A percentile compares a stretch with the other conserved stretches of the same genome.
Conservation (phyloP, 2,797 vertebrate species). For the Oreochromis grahami region DNA sequence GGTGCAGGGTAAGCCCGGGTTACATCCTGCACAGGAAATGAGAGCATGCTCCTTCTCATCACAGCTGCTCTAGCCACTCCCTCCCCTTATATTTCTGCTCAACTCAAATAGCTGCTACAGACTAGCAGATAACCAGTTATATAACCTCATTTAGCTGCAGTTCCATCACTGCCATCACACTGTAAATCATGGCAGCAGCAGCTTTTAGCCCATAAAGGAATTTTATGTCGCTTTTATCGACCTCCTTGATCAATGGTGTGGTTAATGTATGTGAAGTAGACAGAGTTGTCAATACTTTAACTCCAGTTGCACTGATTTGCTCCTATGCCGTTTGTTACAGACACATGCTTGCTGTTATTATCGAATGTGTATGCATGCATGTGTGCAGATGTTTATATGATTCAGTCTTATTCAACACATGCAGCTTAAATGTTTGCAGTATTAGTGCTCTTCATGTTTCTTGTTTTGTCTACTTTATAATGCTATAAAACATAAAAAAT, state of each 20-base stretch:
- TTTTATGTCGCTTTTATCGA: background rate
- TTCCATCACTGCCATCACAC: background rate
- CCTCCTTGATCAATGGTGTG: background rate
- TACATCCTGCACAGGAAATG: slow-evolving; percentile 66
- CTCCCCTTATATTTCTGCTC: background rate
- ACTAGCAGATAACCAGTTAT: slow-evolving; percentile 30
- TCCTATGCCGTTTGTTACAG: background rate
- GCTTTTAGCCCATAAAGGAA: background rate
- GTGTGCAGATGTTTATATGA: background rate
- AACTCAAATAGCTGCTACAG: background rate
- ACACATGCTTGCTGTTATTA: background rate
- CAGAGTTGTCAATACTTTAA: background rate
- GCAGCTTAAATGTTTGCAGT: rapidly evolving
- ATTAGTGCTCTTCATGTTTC: background rate
- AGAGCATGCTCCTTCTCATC: slow-evolving; percentile 8
- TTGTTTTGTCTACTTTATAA: background rate
- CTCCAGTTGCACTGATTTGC: background rate
- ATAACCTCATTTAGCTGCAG: slow-evolving; percentile 39
- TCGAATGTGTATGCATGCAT: background rate
- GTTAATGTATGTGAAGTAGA: background rate
- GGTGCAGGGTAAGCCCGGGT: slow-evolving; percentile 86
- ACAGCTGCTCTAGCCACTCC: slow-evolving; percentile 6
- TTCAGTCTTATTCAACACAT: background rate
- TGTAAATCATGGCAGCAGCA: background rate
- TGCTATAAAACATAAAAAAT: background rate